A percentile compares a stretch with the other conserved stretches of the same genome.
These are phyloP conservation scores for Rattus rattus DNA, from an alignment of 2,113 vertebrate genomes.

Conservation along the genomic window DNA sequence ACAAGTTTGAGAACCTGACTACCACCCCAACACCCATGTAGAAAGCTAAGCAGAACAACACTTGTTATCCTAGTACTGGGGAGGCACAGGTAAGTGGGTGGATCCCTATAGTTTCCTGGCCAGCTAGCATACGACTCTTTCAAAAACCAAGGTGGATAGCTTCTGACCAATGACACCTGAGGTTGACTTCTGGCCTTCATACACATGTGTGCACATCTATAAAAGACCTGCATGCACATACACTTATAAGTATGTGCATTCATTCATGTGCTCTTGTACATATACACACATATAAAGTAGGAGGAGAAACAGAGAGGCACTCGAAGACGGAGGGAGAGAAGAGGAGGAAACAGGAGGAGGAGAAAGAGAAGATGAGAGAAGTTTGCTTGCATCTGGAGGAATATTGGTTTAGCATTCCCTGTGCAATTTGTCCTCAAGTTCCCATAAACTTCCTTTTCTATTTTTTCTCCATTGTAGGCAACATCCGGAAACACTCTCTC, in stretches of 20 bases:
- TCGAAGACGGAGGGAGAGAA: neutral
- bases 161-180: neutral
- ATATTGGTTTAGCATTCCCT: neutral
- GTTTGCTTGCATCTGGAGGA: neutral
- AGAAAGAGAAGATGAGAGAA: neutral
- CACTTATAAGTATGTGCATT: neutral
- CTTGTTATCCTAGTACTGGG: neutral
- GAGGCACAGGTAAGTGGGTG: neutral
- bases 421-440: neutral
- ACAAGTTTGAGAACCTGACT: neutral
- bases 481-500: slow-evolving; percentile 59
- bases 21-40: neutral
- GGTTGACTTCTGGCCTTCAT: neutral
- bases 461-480: slow-evolving; percentile 47
- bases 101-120: neutral
- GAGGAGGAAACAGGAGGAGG: fast-evolving
- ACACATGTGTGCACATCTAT: neutral
- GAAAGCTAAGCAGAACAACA: no score
- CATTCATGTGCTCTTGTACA: neutral
- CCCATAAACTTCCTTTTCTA: neutral
- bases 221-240: neutral
- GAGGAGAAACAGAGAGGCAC: no score
- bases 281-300: neutral
- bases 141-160: neutral
- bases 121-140: neutral